Evolutionary conservation across 2,797 vertebrate genomes (phyloP).

Genomic region (Scarus forsteni): DNA sequence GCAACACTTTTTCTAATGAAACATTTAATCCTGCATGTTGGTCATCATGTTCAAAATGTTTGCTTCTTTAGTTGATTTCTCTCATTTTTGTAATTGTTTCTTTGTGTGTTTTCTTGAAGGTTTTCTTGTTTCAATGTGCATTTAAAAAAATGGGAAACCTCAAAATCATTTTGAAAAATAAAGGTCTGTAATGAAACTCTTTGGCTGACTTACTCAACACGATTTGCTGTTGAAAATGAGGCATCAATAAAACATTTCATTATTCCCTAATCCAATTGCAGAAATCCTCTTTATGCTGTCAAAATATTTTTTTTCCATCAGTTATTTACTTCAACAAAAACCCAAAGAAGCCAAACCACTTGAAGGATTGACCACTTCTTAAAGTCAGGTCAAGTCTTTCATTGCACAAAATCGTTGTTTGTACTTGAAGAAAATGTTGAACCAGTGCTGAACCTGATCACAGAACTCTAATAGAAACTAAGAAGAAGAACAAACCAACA

Average conservation of each 20-base stretch:
- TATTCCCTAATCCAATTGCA: neutral
- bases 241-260: neutral
- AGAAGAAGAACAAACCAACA: constrained; percentile 16
- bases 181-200: no score
- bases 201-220: neutral
- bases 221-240: neutral
- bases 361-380: neutral
- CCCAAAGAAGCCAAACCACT: neutral
- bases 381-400: neutral
- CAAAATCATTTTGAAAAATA: no score
- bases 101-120: no score
- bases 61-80: no score
- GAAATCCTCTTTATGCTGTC: neutral
- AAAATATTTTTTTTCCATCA: neutral
- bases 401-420: no score
- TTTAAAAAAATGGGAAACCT: no score
- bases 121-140: no score
- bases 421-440: neutral
- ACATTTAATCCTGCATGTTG: neutral
- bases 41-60: no score
- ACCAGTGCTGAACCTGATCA: neutral
- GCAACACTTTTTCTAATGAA: neutral
- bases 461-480: neutral
- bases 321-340: no score
- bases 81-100: no score